These are phyloP conservation scores for Phrixothrix hirtus DNA, from an alignment of 2,888 invertebrate genomes.

Conservation along the genomic window DNA sequence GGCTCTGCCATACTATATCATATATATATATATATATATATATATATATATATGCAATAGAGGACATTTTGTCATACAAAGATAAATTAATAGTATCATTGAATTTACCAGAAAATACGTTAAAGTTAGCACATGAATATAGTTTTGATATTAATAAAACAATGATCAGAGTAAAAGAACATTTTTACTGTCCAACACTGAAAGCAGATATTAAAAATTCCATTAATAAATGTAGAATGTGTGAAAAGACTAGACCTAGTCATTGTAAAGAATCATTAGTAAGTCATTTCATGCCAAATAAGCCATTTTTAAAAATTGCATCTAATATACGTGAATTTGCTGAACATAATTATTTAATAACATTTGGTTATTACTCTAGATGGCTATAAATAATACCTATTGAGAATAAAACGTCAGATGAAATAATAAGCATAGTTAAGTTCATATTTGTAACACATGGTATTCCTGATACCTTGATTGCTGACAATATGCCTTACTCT, in stretches of 20 bases:
- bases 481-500: too few relatives aligned
- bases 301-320: constrained; percentile 1
- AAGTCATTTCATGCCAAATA: background rate
- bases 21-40: too few relatives aligned
- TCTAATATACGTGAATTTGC: background rate
- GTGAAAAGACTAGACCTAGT: background rate
- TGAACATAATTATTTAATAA: constrained; percentile 1
- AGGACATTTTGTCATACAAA: too few relatives aligned
- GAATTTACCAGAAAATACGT: background rate
- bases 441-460: too few relatives aligned
- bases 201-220: too few relatives aligned
- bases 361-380: background rate
- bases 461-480: too few relatives aligned
- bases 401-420: background rate
- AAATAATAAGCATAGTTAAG: background rate
- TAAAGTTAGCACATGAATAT: background rate
- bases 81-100: background rate
- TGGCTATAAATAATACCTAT: background rate
- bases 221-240: too few relatives aligned
- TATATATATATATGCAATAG: too few relatives aligned
- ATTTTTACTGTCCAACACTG: background rate
- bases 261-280: background rate
- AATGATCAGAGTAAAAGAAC: background rate
- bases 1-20: too few relatives aligned
- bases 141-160: background rate